Conservation (phyloP, 2,113 vertebrate genomes). For the Ibidorhyncha struthersii region DNA sequence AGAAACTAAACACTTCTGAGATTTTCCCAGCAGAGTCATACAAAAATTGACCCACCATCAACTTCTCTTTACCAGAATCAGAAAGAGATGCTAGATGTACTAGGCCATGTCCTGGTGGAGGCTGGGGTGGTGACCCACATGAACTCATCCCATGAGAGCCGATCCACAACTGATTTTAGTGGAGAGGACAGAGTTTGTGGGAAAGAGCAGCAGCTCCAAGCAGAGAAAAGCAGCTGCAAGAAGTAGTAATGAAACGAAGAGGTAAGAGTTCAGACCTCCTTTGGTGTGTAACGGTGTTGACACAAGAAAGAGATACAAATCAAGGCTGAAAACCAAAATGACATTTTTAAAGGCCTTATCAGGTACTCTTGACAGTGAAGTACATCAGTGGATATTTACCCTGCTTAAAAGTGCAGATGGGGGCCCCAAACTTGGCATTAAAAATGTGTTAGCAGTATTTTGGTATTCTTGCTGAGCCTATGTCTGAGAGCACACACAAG, state of each 20-base stretch:
- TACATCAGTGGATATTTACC: background rate
- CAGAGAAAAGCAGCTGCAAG: background rate
- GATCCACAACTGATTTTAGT: background rate
- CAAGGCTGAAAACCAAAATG: background rate
- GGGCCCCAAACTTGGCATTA: background rate
- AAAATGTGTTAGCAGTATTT: background rate
- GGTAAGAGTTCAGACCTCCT: background rate
- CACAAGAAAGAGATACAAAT: background rate
- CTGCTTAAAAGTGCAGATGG: accelerated
- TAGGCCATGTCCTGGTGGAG: background rate
- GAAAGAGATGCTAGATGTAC: background rate
- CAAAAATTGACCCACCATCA: background rate
- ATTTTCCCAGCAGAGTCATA: background rate
- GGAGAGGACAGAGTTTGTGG: background rate
- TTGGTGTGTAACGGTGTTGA: background rate
- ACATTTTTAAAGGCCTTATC: background rate
- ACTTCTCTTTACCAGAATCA: background rate
- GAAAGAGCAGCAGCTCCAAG: background rate
- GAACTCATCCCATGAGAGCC: background rate
- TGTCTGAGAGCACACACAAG: background rate
- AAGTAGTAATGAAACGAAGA: background rate
- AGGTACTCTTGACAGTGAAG: background rate
- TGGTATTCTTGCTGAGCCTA: background rate
- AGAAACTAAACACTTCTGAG: background rate
- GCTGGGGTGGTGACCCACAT: background rate